A percentile compares a stretch with the other conserved stretches of the same genome.
These are phyloP conservation scores for Silurus glanis DNA, from an alignment of 2,113 vertebrate genomes.

Conservation along the genomic window DNA sequence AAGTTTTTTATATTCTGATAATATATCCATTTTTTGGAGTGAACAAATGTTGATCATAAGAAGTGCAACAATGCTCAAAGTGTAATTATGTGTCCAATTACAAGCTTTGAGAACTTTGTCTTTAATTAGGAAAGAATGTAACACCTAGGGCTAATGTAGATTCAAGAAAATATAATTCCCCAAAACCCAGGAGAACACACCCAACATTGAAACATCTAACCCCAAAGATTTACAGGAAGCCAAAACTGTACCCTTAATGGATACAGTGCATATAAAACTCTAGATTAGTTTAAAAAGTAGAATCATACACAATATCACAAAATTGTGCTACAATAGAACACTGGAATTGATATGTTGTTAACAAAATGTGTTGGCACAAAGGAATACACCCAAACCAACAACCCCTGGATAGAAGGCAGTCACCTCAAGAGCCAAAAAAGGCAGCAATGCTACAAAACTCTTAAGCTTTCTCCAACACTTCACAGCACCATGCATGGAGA, in stretches of 20 bases:
- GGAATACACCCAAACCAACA: slow-evolving; percentile 49
- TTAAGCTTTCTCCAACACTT: slow-evolving; percentile 46
- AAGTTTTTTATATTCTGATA: background rate
- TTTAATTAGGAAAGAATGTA: background rate
- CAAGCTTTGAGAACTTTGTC: background rate
- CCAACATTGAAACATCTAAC: slow-evolving; percentile 39
- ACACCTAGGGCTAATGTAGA: slow-evolving; percentile 5
- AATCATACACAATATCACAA: slow-evolving; percentile 49
- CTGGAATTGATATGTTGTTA: slow-evolving; percentile 52
- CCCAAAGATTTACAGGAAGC: slow-evolving; percentile 39
- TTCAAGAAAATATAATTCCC: slow-evolving; percentile 16
- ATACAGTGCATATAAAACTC: slow-evolving; percentile 41
- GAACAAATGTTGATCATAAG: background rate
- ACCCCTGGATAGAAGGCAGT: slow-evolving; percentile 53
- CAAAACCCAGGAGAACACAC: slow-evolving; percentile 25
- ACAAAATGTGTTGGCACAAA: slow-evolving; percentile 54
- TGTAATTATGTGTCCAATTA: slow-evolving; percentile 10
- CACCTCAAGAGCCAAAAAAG: slow-evolving; percentile 51
- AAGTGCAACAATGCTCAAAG: slow-evolving; percentile 27
- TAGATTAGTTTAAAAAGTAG: slow-evolving; percentile 25
- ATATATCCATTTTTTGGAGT: background rate
- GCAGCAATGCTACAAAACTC: slow-evolving; percentile 54
- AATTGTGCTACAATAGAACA: slow-evolving; percentile 51
- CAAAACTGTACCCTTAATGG: slow-evolving; percentile 38
- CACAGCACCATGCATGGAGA: slow-evolving; percentile 47